Base-by-base conservation (phyloP, 2,113 vertebrate species). In the Oreochromis tanganicae region DNA sequence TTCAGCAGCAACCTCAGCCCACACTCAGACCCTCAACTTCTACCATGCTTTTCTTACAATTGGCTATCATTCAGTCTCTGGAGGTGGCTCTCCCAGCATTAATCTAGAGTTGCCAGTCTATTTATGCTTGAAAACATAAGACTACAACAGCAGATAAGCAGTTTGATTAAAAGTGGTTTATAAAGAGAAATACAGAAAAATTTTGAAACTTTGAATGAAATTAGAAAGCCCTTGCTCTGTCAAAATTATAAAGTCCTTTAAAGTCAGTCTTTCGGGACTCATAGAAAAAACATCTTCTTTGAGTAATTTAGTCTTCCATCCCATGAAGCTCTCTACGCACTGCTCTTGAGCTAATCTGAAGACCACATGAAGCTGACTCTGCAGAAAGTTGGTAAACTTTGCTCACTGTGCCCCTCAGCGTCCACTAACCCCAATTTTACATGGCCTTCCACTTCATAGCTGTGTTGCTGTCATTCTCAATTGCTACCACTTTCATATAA, bases 1-100 rank as follows among this genome's bases (percentile, higher is more conserved):
- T 83, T 52, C 75, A 89, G 83, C 87, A 87, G 86, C 57, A 88
- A 75, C 78, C 57, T 82, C 86, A 80, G 82, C 91, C 93, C 83
- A 93, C 91, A 81, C 86, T 66, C 13, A 68, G 61, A 88, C 32
- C 63, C 17, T 75, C 32, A 75, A 78, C 81, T 61, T 88, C 41
- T 80, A 75, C 38, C 48, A 24, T 80, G 61, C 29, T 48, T 89
- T 43, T 17, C 55, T 83, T 50, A 61, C 48, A 87, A 46, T 19
- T 91, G 89, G 56, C 80, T 66, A 66, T 41, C 61, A 29, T 54
- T 61, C 82, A 90, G 27, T 59, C 55, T 80, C 32, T 80, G 57
- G n/a, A 59, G 14, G 71, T 61, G 78, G 59, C 61, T 68, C 21
- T 71, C 27, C 63, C 32, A 38, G 50, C 16, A 16, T 57, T 82